Evolutionary conservation across 1,140 invertebrate species (phyloP).

Genomic region (Eumaeus atala): DNA sequence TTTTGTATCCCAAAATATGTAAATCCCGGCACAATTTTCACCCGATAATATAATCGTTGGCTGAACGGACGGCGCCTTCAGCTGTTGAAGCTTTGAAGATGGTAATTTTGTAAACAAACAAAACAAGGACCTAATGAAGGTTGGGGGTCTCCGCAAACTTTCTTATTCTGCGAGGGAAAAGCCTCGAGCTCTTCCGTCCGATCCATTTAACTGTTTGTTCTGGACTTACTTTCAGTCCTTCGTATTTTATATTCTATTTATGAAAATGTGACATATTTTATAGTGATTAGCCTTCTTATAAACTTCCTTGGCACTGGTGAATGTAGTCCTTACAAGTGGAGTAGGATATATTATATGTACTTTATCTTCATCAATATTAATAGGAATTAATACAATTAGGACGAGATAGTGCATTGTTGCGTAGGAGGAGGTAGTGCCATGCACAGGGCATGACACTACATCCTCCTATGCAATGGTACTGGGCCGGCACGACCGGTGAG

Average conservation of each 20-base stretch:
- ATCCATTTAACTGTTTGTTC: slow-evolving; percentile 66
- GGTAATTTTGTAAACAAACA: slow-evolving; percentile 70
- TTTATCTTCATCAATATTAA: too few relatives aligned
- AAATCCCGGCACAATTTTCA: slow-evolving; percentile 39
- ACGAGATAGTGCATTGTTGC: too few relatives aligned
- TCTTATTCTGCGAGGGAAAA: slow-evolving; percentile 55
- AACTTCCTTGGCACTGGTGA: too few relatives aligned
- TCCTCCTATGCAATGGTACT: too few relatives aligned
- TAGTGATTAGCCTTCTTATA: too few relatives aligned
- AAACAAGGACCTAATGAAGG: slow-evolving; percentile 67
- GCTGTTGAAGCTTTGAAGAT: slow-evolving; percentile 54
- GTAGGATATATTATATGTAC: too few relatives aligned
- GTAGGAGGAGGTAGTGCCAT: too few relatives aligned
- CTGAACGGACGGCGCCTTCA: slow-evolving; percentile 42
- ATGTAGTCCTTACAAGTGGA: too few relatives aligned
- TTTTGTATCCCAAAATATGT: slow-evolving; percentile 30
- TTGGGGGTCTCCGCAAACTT: slow-evolving; percentile 59
- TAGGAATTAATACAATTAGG: too few relatives aligned
- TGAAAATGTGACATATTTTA: neutral
- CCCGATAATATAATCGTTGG: slow-evolving; percentile 51
- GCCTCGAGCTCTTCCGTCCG: slow-evolving; percentile 57
- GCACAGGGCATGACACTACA: too few relatives aligned
- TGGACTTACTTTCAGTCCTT: slow-evolving; percentile 44
- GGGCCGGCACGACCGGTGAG: too few relatives aligned
- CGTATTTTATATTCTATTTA: slow-evolving; percentile 24